phyloP scores from a whole-genome alignment of 2,888 invertebrate genomes.

The Lasioglossum figueresi region DNA sequence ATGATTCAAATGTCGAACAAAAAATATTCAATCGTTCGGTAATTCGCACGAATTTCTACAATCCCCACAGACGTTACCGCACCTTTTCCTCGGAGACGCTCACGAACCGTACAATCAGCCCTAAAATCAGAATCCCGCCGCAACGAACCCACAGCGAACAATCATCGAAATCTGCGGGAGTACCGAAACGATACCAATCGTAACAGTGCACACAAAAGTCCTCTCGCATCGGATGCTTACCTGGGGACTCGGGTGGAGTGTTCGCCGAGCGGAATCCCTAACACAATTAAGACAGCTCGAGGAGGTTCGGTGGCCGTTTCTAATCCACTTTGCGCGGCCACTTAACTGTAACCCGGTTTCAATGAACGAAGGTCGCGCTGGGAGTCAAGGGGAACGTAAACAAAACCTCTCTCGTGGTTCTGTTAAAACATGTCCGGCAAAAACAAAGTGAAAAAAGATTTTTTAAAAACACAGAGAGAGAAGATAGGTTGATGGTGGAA shows the following conservation, averaged over 20 bases:
- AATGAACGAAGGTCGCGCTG: slow-evolving; percentile 11
- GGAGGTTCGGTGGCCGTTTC: neutral
- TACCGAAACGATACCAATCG: neutral
- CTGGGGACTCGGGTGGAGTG: neutral
- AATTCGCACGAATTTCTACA: neutral
- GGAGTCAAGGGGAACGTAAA: slow-evolving; percentile 11
- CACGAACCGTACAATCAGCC: neutral
- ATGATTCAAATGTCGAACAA: neutral
- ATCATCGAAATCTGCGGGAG: neutral
- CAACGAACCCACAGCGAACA: neutral
- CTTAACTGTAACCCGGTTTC: neutral
- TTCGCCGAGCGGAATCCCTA: neutral
- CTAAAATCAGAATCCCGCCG: neutral
- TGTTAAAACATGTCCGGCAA: slow-evolving; percentile 18
- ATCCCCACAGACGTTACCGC: neutral
- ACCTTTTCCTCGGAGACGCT: neutral
- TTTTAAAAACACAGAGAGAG: neutral
- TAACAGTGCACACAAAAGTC: neutral
- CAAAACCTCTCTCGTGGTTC: slow-evolving; percentile 4
- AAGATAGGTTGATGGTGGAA: neutral
- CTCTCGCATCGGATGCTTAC: neutral
- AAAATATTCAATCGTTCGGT: neutral
- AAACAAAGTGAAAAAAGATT: neutral
- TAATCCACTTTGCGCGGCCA: slow-evolving; percentile 25
- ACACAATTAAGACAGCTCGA: slow-evolving; percentile 22